Percentiles rank a stretch among this genome's conserved stretches.
phyloP scores from a whole-genome alignment of 2,113 vertebrate species.

The Tragelaphus imberbis region DNA sequence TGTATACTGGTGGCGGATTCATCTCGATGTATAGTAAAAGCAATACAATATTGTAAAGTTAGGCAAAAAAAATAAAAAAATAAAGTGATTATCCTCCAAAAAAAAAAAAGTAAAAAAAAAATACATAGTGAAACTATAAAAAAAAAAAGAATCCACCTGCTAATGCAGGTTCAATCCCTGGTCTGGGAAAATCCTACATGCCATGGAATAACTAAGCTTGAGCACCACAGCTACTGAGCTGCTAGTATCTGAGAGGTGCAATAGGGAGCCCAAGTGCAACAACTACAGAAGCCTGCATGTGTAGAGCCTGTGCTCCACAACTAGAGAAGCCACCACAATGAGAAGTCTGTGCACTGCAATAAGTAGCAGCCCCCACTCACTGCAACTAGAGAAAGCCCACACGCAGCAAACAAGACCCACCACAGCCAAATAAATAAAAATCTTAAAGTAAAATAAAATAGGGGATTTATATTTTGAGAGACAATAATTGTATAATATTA shows the following conservation, averaged over 20 bases:
- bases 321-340: neutral
- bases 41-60: no score
- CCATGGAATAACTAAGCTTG: neutral
- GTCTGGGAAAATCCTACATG: neutral
- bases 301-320: neutral
- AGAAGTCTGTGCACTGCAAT: neutral
- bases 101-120: no score
- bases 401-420: neutral
- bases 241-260: neutral
- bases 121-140: no score
- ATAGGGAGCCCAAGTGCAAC: neutral
- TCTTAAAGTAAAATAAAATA: neutral
- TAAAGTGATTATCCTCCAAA: no score
- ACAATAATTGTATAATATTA: neutral
- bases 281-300: neutral
- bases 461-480: neutral
- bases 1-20: no score
- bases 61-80: no score
- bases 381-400: neutral
- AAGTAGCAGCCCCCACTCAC: neutral
- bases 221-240: neutral
- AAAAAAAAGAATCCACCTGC: neutral
- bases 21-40: no score
- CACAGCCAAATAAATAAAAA: neutral
- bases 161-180: neutral